phyloP scores from a whole-genome alignment of 2,113 vertebrate genomes.

The Rhabdomys dilectus region DNA sequence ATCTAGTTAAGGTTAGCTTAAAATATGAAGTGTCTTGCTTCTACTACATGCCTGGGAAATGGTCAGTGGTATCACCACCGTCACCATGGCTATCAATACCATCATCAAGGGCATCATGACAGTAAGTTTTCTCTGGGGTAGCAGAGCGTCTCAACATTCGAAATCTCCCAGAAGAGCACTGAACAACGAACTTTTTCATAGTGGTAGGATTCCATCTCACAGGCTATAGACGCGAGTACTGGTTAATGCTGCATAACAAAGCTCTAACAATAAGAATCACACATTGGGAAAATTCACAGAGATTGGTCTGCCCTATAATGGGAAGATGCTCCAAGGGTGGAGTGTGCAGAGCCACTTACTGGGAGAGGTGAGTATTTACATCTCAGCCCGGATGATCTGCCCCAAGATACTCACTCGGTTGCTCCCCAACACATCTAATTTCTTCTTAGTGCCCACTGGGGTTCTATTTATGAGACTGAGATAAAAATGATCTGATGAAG shows the following conservation, averaged over 20 bases:
- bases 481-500: background rate
- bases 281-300: background rate
- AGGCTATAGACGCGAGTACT: fast-evolving
- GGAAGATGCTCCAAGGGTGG: background rate
- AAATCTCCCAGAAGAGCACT: background rate
- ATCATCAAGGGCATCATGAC: background rate
- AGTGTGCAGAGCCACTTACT: too few species aligned
- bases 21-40: background rate
- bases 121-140: background rate
- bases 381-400: background rate
- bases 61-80: too few species aligned
- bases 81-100: fast-evolving
- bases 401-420: background rate
- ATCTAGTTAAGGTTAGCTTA: background rate
- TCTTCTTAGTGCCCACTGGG: background rate
- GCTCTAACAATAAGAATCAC: background rate
- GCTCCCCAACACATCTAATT: background rate
- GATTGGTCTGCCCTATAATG: too few species aligned
- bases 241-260: background rate
- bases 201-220: background rate
- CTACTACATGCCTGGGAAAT: too few species aligned
- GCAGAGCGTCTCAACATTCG: background rate
- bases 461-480: background rate
- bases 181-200: background rate
- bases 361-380: background rate